Evolutionary conservation across 2,888 invertebrate species (phyloP).

Genomic region (Epirrita christyi): DNA sequence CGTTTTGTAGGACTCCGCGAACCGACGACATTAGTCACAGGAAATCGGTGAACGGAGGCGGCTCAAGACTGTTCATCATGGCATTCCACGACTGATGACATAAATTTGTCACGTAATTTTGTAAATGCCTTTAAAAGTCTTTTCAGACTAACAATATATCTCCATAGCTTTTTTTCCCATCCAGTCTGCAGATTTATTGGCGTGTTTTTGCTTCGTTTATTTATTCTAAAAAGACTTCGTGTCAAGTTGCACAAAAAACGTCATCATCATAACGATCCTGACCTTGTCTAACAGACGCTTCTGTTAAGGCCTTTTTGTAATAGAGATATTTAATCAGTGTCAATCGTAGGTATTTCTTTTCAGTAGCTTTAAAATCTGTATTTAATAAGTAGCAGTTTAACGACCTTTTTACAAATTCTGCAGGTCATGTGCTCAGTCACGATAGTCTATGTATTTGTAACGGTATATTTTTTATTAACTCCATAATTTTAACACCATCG

Average conservation of each 20-base stretch:
- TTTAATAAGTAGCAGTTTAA: constrained; percentile 13
- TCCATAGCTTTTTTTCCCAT: constrained; percentile 47
- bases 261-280: constrained; percentile 38
- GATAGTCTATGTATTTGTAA: neutral
- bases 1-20: too few species aligned
- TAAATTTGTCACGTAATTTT: too few species aligned
- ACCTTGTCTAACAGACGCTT: constrained; percentile 35
- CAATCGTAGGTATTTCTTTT: constrained; percentile 13
- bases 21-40: too few species aligned
- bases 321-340: constrained; percentile 18
- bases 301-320: constrained; percentile 27
- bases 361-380: constrained; percentile 17
- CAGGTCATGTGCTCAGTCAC: constrained; percentile 5
- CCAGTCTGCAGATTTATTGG: constrained; percentile 68
- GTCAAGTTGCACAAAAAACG: constrained; percentile 66
- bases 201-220: constrained; percentile 65
- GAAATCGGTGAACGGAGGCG: too few species aligned
- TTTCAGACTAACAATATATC: constrained; percentile 22
- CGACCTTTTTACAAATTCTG: constrained; percentile 9
- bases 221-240: constrained; percentile 66
- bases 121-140: neutral
- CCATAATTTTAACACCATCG: too few species aligned
- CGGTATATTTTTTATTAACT: neutral
- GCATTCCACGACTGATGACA: too few species aligned
- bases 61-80: too few species aligned